phyloP scores from a whole-genome alignment of 2,888 invertebrate species.

The Drosophila testacea region DNA sequence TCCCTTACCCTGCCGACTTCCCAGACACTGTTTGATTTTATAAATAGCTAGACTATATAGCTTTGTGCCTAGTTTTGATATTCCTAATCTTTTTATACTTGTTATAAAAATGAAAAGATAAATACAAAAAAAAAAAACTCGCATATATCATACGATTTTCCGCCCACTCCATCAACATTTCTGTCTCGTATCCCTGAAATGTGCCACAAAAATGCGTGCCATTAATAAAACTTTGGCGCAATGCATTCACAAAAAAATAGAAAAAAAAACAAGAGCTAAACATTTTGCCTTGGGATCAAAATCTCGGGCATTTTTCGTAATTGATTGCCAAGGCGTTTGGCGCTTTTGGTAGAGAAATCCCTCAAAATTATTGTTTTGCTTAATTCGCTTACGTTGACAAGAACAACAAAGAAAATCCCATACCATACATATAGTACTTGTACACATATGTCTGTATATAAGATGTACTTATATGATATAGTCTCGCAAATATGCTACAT shows the following conservation, averaged over 20 bases:
- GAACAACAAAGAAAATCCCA: constrained; percentile 59
- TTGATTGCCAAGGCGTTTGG: constrained; percentile 74
- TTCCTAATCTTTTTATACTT: constrained; percentile 26
- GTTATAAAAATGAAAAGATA: constrained; percentile 7
- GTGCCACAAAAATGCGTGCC: constrained; percentile 63
- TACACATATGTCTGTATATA: constrained; percentile 5
- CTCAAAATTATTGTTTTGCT: constrained; percentile 65
- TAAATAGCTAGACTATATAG: constrained; percentile 40
- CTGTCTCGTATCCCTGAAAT: constrained; percentile 31
- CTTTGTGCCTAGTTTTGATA: constrained; percentile 19
- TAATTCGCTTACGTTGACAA: constrained; percentile 52
- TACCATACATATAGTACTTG: constrained; percentile 10
- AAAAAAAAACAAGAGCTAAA: constrained; percentile 38
- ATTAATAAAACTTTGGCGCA: constrained; percentile 61
- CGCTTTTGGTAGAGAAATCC: constrained; percentile 61
- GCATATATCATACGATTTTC: constrained; percentile 19
- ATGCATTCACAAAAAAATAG: constrained; percentile 41
- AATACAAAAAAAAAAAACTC: constrained; percentile 15
- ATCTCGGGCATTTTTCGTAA: constrained; percentile 57
- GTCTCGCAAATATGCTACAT: constrained; percentile 75
- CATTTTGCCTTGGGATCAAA: constrained; percentile 41
- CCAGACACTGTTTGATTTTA: constrained; percentile 13
- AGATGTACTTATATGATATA: constrained; percentile 35
- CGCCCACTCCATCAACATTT: constrained; percentile 60
- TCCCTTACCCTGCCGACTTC: neutral